A percentile compares a stretch with the other conserved stretches of the same genome.
Evolutionary conservation across 2,888 invertebrate species (phyloP).

Genomic region (Drosophila subquinaria): DNA sequence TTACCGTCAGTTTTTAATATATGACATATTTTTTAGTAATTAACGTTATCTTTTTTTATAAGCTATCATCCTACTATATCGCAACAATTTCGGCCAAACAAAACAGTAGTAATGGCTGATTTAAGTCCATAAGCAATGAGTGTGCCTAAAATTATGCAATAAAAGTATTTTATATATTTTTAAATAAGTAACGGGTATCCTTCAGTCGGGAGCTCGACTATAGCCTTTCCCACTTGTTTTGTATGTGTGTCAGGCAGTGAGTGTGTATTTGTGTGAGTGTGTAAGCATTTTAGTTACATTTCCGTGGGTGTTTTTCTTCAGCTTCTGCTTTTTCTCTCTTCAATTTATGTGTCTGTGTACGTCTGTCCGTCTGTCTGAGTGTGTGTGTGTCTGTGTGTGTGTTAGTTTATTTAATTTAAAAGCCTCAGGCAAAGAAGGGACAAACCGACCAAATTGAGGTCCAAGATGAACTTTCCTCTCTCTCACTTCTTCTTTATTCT

Average conservation of each 20-base stretch:
- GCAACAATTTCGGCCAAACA: too few relatives aligned
- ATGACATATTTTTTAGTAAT: too few relatives aligned
- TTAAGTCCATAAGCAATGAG: too few relatives aligned
- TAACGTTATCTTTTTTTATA: too few relatives aligned
- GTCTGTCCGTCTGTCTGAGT: constrained; percentile 4
- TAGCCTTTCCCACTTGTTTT: background rate
- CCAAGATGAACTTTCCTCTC: constrained; percentile 8
- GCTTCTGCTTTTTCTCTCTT: constrained; percentile 9
- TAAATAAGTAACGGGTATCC: too few relatives aligned
- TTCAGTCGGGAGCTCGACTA: too few relatives aligned
- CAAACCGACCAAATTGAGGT: constrained; percentile 20
- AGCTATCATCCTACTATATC: too few relatives aligned
- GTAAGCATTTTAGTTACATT: constrained; percentile 70
- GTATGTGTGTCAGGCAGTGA: constrained; percentile 6
- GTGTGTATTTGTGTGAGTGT: constrained; percentile 23
- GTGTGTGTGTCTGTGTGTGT: constrained; percentile 35
- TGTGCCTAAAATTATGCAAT: too few relatives aligned
- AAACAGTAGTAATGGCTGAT: too few relatives aligned
- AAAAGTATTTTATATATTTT: too few relatives aligned
- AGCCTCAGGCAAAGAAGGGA: constrained; percentile 47
- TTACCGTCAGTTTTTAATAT: too few relatives aligned
- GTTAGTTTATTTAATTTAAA: constrained; percentile 77
- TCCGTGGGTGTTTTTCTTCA: constrained; percentile 41
- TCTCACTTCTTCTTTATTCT: background rate
- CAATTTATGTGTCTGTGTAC: constrained; percentile 16